Percentiles rank a stretch among this genome's conserved stretches.
Evolutionary conservation across 2,113 vertebrate species (phyloP).

Genomic region (Sigmodon hispidus): DNA sequence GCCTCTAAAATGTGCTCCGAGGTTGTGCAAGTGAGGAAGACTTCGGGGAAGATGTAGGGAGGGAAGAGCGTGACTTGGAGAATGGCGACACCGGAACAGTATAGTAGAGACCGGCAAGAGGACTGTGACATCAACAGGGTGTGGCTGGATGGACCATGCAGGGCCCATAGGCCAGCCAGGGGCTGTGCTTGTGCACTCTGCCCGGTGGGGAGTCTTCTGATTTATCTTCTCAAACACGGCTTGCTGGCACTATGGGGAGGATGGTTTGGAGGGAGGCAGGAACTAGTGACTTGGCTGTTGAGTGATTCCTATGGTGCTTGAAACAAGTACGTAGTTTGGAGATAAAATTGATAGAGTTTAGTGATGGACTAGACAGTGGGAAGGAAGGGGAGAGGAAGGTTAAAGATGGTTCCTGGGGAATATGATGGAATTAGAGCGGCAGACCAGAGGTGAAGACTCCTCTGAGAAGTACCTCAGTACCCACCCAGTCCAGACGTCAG

Average conservation of each 20-base stretch:
- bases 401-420: background rate
- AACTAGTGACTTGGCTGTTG: background rate
- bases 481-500: background rate
- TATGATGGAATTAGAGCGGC: background rate
- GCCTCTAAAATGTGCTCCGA: background rate
- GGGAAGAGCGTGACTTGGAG: background rate
- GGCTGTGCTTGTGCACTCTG: too few species aligned
- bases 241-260: background rate
- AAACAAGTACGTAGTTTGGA: background rate
- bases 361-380: background rate
- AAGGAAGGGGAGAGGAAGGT: background rate
- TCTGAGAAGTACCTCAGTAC: background rate
- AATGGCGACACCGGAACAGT: background rate
- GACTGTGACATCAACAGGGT: background rate
- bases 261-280: background rate
- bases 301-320: background rate
- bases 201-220: background rate
- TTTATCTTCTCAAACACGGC: background rate
- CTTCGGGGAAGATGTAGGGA: accelerated
- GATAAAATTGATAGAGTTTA: background rate
- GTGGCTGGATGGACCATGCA: background rate
- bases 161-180: background rate
- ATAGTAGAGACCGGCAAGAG: accelerated
- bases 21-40: background rate
- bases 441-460: background rate